Evolutionary conservation across 2,888 invertebrate species (phyloP).

Genomic region (Agrochola lota): DNA sequence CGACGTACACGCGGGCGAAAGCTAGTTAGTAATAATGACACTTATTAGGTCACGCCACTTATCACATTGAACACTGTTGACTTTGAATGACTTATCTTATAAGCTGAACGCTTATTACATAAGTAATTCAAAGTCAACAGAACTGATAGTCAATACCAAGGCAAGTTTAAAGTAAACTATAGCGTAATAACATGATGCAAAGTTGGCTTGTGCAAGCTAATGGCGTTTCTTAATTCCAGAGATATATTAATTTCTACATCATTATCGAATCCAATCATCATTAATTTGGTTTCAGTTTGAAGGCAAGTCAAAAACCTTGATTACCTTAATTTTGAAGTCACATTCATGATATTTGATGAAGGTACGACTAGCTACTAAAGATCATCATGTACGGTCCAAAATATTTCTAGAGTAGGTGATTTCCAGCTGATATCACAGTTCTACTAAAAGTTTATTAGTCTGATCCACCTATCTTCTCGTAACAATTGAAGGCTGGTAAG

Average conservation of each 20-base stretch:
- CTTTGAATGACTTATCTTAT: too few relatives aligned
- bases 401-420: not conserved
- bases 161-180: conserved; percentile 54
- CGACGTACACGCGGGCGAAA: too few relatives aligned
- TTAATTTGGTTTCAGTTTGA: conserved; percentile 34
- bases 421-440: not conserved
- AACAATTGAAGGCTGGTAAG: not conserved
- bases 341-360: conserved; percentile 19
- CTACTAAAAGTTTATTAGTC: not conserved
- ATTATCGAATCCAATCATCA: conserved; percentile 37
- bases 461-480: too few relatives aligned
- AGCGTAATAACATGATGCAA: conserved; percentile 55
- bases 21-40: conserved; percentile 3
- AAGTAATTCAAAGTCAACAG: conserved; percentile 55
- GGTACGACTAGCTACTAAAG: not conserved
- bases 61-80: not conserved
- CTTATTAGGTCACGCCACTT: conserved; percentile 11
- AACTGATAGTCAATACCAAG: conserved; percentile 42
- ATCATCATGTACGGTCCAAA: not conserved
- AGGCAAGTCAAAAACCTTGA: conserved; percentile 15
- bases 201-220: conserved; percentile 46
- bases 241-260: conserved; percentile 50
- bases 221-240: conserved; percentile 34
- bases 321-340: conserved; percentile 17
- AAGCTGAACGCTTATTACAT: conserved; percentile 23